Evolutionary conservation across 1,140 invertebrate species (phyloP), one percentile per base, ranked within the genome.

Genomic region (Bilobella aurantiaca): DNA sequence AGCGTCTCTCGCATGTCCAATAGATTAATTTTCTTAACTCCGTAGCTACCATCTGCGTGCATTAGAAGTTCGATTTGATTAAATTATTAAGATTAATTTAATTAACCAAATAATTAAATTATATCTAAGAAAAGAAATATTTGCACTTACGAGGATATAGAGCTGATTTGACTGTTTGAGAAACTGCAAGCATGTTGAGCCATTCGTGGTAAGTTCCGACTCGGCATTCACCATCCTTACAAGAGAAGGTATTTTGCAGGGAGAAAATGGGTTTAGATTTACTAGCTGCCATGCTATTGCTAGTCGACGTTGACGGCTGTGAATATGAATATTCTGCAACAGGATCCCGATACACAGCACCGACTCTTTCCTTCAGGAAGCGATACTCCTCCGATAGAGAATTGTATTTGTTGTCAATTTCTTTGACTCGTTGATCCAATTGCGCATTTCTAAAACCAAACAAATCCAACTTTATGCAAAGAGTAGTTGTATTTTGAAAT

Each of bases 131-230:
- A n/a, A n/a, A n/a, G n/a, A n/a, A n/a, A n/a, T n/a, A n/a, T n/a
- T n/a, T n/a, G n/a, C n/a, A n/a, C 59, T 46, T 62, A 62, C 61
- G 2, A 8, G 61, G 61, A 62, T 46, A 64, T 3, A 64, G 29
- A 29, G 53, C 28, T 16, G n/a, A 5, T 46, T 29, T 57, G 3
- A 56, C 23, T 1, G 53, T 86, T 72, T 90, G 87, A 0, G 88
- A 87, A 0, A 87, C 82, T 68, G 86, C 82, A 12, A 90, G 67
- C 72, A 85, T 79, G 69, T 81, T 81, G 27, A 82, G 79, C 72
- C 77, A 81, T 27, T 77, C 78, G 77, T 83, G 85, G 67, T 83
- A 85, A 57, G 86, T 84, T 70, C 93, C 77, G 0, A 93, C 88
- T n/a, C 91, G 78, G 74, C 90, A 92, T 1, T 84, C 85, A 2